Evolutionary conservation across 1,140 invertebrate species (phyloP).

Genomic region (Neodiprion virginianus): DNA sequence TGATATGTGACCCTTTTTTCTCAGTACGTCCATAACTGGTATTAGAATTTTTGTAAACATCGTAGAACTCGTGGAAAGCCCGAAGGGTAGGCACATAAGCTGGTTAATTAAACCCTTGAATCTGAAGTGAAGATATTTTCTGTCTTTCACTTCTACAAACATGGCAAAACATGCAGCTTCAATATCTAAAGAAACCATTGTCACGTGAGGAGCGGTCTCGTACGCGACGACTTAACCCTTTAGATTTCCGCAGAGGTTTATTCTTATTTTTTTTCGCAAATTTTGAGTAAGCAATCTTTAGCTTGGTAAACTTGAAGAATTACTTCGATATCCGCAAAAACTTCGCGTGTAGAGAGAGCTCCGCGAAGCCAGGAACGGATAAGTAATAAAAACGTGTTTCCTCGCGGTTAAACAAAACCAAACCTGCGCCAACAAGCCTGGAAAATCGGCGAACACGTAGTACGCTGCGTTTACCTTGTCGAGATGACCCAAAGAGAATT

Average conservation of each 20-base stretch:
- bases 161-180: background rate
- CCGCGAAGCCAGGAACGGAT: no score
- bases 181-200: background rate
- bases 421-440: no score
- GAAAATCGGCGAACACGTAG: no score
- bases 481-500: no score
- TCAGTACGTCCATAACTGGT: background rate
- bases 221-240: background rate
- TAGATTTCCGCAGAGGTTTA: background rate
- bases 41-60: background rate
- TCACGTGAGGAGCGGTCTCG: background rate
- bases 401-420: no score
- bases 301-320: no score
- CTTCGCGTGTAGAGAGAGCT: no score
- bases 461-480: no score
- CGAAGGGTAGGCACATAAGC: background rate
- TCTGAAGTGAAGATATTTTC: background rate
- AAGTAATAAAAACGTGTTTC: no score
- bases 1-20: background rate
- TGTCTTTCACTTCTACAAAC: background rate
- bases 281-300: no score
- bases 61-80: background rate
- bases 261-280: no score
- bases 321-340: no score
- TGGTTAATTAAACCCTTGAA: background rate